These are phyloP conservation scores for Eonycteris spelaea DNA, from an alignment of 2,113 vertebrate species.

Conservation along the genomic window DNA sequence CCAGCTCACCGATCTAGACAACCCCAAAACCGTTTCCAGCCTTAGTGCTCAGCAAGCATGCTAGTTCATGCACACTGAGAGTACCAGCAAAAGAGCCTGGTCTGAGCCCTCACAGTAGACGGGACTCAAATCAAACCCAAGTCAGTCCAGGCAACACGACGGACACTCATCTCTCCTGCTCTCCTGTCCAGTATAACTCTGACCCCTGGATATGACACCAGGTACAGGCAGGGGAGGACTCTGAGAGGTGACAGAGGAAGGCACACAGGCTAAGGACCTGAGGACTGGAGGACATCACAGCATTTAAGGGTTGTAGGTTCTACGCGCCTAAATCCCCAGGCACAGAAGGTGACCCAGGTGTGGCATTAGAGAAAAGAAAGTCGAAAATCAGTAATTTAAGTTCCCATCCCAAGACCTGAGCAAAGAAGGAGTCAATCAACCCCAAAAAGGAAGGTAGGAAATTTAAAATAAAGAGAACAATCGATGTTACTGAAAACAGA, in stretches of 20 bases:
- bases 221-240: not conserved
- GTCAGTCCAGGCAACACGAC: too few relatives aligned
- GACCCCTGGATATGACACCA: not conserved
- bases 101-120: too few relatives aligned
- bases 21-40: too few relatives aligned
- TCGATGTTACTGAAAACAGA: not conserved
- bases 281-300: not conserved
- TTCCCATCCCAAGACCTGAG: not conserved
- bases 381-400: not conserved
- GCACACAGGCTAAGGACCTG: too few relatives aligned
- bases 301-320: accelerated
- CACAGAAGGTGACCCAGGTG: not conserved
- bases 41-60: too few relatives aligned
- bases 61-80: too few relatives aligned
- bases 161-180: too few relatives aligned
- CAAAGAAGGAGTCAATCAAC: not conserved
- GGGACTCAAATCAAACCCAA: too few relatives aligned
- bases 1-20: too few relatives aligned
- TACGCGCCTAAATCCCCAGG: not conserved
- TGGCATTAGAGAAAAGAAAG: not conserved
- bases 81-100: too few relatives aligned
- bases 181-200: not conserved
- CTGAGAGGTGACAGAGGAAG: not conserved
- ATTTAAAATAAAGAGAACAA: too few relatives aligned
- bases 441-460: too few relatives aligned